phyloP scores from a whole-genome alignment of 2,113 vertebrate species.

The Forbesichthys papilliferus region DNA sequence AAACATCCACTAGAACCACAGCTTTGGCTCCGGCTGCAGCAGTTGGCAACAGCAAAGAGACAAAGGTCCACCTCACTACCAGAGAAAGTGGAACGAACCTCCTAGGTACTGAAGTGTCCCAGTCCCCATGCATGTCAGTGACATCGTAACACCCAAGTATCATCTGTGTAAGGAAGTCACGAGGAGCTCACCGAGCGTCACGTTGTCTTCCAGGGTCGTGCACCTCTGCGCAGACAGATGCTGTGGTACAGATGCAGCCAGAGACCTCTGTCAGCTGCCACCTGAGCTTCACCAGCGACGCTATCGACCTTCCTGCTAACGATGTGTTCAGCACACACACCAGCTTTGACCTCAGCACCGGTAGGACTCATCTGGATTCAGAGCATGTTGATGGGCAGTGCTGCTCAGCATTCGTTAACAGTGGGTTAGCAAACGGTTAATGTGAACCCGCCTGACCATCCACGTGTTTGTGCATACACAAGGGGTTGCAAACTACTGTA shows the following conservation, averaged over 20 bases:
- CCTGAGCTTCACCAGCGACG: constrained; percentile 80
- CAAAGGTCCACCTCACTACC: constrained; percentile 79
- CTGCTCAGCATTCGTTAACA: not conserved
- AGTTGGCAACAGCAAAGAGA: constrained; percentile 68
- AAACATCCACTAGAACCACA: constrained; percentile 69
- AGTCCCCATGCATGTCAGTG: not conserved
- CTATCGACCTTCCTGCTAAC: constrained; percentile 78
- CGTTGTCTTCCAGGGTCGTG: constrained; percentile 80
- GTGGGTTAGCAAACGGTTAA: no score
- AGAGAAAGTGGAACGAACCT: constrained; percentile 84
- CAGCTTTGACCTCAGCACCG: constrained; percentile 80
- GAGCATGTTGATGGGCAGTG: not conserved
- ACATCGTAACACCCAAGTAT: not conserved
- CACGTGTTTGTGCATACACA: no score
- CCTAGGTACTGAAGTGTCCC: constrained; percentile 76
- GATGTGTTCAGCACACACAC: constrained; percentile 81
- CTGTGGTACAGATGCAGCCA: constrained; percentile 78
- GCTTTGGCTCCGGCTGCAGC: constrained; percentile 57
- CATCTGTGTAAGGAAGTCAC: not conserved
- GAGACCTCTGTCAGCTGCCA: constrained; percentile 83
- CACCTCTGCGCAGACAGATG: constrained; percentile 78
- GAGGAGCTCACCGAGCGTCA: not conserved
- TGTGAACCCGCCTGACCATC: no score
- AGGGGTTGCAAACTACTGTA: no score
- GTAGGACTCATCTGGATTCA: constrained; percentile 59